A percentile compares a stretch with the other conserved stretches of the same genome.
phyloP scores from a whole-genome alignment of 2,888 invertebrate species.

The Drosophila lutescens region DNA sequence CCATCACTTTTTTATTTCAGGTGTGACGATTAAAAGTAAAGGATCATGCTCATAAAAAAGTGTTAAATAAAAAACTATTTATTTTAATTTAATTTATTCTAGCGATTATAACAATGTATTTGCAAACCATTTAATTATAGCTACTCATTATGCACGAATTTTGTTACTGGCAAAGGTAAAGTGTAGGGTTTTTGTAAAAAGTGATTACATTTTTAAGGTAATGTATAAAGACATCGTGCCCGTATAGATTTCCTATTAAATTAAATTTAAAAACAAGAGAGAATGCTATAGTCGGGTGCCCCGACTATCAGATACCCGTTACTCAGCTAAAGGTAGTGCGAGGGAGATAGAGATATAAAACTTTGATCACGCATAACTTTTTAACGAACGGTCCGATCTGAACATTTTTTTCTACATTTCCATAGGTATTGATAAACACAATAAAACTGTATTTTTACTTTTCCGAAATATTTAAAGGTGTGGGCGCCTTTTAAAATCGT shows the following conservation, averaged over 20 bases:
- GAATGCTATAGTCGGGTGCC: too few species aligned
- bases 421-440: too few species aligned
- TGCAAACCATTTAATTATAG: background rate
- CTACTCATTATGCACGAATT: background rate
- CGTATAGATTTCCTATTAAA: slow-evolving; percentile 9
- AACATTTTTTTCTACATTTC: too few species aligned
- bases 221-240: background rate
- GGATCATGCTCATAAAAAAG: slow-evolving; percentile 72
- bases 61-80: slow-evolving; percentile 1
- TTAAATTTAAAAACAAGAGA: background rate
- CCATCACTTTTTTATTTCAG: slow-evolving; percentile 55
- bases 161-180: background rate
- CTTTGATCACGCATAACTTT: too few species aligned
- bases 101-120: background rate
- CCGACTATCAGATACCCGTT: too few species aligned
- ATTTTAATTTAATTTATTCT: slow-evolving; percentile 17
- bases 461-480: too few species aligned
- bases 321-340: too few species aligned
- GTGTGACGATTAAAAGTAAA: slow-evolving; percentile 82
- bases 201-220: background rate
- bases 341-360: too few species aligned
- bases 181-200: background rate
- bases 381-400: too few species aligned
- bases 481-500: too few species aligned
- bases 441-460: too few species aligned